Evolutionary conservation across 2,888 invertebrate genomes (phyloP).

Genomic region (Cosmia pyralina): DNA sequence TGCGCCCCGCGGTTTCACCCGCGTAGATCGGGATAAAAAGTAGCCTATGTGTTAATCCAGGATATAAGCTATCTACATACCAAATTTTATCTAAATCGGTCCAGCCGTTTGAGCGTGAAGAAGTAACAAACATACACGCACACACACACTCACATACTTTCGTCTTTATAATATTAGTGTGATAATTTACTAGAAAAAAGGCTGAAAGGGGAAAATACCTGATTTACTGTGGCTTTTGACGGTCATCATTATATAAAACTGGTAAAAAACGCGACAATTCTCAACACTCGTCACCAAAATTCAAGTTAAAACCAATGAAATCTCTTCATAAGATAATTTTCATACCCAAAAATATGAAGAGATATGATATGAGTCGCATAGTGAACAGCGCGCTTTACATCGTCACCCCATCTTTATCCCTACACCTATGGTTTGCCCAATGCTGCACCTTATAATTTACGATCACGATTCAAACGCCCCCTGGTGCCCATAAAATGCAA

Average conservation of each 20-base stretch:
- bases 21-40: too few relatives aligned
- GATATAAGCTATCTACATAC: too few relatives aligned
- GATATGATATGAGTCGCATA: conserved; percentile 19
- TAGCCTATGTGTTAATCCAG: too few relatives aligned
- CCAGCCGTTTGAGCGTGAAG: too few relatives aligned
- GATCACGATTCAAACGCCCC: conserved; percentile 36
- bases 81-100: too few relatives aligned
- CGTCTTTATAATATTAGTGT: too few relatives aligned
- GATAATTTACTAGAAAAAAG: not conserved
- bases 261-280: not conserved
- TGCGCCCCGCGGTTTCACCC: too few relatives aligned
- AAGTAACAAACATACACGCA: too few relatives aligned
- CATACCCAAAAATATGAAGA: not conserved
- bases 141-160: too few relatives aligned
- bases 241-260: not conserved
- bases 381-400: conserved; percentile 56
- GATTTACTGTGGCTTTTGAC: not conserved
- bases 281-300: not conserved
- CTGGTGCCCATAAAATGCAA: conserved; percentile 50
- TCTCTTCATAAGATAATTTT: too few relatives aligned
- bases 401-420: conserved; percentile 54
- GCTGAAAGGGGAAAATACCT: not conserved
- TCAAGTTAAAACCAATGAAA: too few relatives aligned
- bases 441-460: conserved; percentile 62
- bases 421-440: conserved; percentile 49